Percentiles rank a stretch among this genome's conserved stretches.
phyloP scores from a whole-genome alignment of 2,113 vertebrate species.

The Microcebus lehilahytsara region DNA sequence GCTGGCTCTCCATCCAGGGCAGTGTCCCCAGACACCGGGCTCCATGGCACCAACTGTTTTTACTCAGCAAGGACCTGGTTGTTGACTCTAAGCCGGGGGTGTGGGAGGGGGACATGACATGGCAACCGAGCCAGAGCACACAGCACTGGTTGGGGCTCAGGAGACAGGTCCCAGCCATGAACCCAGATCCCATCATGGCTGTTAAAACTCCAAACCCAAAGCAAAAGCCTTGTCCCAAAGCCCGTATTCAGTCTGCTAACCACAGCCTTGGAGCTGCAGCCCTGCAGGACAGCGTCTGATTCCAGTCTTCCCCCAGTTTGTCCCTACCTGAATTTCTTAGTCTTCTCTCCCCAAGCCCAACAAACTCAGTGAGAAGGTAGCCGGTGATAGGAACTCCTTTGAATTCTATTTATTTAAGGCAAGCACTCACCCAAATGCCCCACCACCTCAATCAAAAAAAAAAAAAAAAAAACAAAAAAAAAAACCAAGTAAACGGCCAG shows the following conservation, averaged over 20 bases:
- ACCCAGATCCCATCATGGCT: not conserved
- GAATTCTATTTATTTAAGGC: constrained; percentile 19
- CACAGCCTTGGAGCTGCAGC: not conserved
- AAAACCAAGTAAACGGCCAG: not conserved
- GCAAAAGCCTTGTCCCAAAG: not conserved
- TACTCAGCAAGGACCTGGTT: not conserved
- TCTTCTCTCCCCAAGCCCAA: not conserved
- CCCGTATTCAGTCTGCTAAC: accelerated
- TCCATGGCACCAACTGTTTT: not conserved
- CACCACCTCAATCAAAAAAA: not conserved
- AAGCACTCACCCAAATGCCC: not conserved
- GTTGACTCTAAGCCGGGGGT: not conserved
- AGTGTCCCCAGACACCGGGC: too few relatives aligned
- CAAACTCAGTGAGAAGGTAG: constrained; percentile 8
- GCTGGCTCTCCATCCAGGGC: not conserved
- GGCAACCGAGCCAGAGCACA: not conserved
- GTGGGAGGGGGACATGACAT: accelerated
- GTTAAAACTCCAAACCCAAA: not conserved
- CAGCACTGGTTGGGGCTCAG: not conserved
- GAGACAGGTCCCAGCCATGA: not conserved
- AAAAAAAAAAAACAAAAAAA: not conserved
- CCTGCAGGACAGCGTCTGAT: not conserved
- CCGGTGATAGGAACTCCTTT: not conserved
- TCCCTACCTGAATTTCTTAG: not conserved
- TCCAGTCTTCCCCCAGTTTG: not conserved